Conservation (phyloP, 1,140 invertebrate species). For the Condylostylus longicornis region DNA sequence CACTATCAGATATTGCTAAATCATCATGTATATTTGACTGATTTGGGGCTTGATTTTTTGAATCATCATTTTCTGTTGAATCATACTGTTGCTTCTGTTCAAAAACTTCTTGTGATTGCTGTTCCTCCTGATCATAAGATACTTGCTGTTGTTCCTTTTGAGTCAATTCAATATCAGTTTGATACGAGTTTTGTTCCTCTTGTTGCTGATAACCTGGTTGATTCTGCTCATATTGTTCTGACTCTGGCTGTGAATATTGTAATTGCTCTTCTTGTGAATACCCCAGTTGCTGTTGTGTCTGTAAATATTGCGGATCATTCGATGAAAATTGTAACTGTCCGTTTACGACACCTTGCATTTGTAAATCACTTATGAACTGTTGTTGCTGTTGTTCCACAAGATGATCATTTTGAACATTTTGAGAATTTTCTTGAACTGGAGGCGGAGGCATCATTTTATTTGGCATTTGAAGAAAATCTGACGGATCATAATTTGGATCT, state of each 20-base stretch:
- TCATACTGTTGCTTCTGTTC: slow-evolving; percentile 10
- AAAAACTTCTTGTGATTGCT: slow-evolving; percentile 8
- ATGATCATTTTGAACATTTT: not conserved
- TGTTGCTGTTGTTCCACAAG: not conserved
- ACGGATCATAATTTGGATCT: slow-evolving; percentile 74
- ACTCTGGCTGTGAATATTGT: slow-evolving; percentile 9
- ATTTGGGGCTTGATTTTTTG: slow-evolving; percentile 8
- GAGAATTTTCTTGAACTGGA: slow-evolving; percentile 10
- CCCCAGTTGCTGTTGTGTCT: not conserved
- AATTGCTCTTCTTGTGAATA: not conserved
- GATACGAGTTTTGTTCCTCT: slow-evolving; percentile 17
- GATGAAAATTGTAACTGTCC: no score
- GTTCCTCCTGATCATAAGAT: slow-evolving; percentile 10
- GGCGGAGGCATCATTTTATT: no score
- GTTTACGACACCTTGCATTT: no score
- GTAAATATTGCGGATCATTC: no score
- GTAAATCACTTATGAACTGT: slow-evolving; percentile 3
- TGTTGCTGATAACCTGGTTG: slow-evolving; percentile 15
- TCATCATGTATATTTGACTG: slow-evolving; percentile 45
- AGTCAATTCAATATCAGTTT: slow-evolving; percentile 7
- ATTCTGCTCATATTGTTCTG: slow-evolving; percentile 12
- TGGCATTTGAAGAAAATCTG: slow-evolving; percentile 50
- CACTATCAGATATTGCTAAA: slow-evolving; percentile 63
- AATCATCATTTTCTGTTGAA: slow-evolving; percentile 12
- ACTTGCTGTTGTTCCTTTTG: not conserved